These are phyloP conservation scores for Eutolmus rufibarbis DNA, from an alignment of 2,888 invertebrate species.

Conservation along the genomic window DNA sequence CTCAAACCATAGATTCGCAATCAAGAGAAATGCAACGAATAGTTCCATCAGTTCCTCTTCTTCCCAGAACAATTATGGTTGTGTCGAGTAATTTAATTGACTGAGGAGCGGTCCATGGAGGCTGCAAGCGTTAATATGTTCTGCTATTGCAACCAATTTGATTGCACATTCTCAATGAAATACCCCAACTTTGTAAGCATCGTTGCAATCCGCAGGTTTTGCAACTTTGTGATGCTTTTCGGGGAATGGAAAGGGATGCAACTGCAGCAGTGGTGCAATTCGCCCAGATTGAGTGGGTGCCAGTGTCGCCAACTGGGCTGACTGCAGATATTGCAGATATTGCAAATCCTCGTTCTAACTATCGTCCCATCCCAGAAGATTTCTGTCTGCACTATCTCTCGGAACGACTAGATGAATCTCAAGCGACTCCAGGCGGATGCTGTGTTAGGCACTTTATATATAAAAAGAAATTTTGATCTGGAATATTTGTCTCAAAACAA, in stretches of 20 bases:
- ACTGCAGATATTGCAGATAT: background rate
- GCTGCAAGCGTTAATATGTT: background rate
- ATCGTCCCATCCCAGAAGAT: background rate
- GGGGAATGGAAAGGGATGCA: background rate
- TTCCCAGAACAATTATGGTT: background rate
- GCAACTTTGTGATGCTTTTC: background rate
- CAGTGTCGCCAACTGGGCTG: background rate
- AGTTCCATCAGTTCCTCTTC: background rate
- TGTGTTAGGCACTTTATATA: too few species aligned
- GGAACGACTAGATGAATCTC: background rate
- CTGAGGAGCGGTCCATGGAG: background rate
- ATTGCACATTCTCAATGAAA: background rate
- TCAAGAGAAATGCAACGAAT: background rate
- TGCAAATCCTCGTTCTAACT: background rate
- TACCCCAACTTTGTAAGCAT: background rate
- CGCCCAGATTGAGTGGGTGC: background rate
- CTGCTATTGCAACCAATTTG: background rate
- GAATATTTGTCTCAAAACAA: background rate
- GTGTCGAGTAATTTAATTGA: background rate
- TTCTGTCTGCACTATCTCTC: background rate
- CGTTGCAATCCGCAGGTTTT: background rate
- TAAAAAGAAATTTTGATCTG: background rate
- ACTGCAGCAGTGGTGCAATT: background rate
- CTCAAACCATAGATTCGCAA: background rate
- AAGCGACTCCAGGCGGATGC: background rate